These are phyloP conservation scores for Pimpla rufipes DNA, from an alignment of 2,888 invertebrate species.

Conservation along the genomic window DNA sequence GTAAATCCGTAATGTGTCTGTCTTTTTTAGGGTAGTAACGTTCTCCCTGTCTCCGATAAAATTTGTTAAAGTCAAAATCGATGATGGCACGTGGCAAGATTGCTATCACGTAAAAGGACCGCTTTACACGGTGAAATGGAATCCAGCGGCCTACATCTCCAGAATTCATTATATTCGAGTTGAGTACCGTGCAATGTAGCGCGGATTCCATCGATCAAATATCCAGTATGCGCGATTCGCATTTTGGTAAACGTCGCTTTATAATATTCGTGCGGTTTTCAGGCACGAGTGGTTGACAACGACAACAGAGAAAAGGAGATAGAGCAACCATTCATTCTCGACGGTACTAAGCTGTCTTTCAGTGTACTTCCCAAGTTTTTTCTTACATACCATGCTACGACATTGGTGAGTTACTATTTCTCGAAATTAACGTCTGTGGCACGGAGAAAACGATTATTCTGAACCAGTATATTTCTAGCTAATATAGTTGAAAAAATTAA, in stretches of 20 bases:
- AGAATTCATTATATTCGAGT: conserved; percentile 90
- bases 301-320: conserved; percentile 87
- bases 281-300: conserved; percentile 88
- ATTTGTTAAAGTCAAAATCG: conserved; percentile 89
- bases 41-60: conserved; percentile 90
- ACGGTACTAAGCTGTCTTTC: conserved; percentile 90
- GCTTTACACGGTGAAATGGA: conserved; percentile 91
- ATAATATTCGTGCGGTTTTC: conserved; percentile 71
- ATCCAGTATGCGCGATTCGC: too few relatives aligned
- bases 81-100: conserved; percentile 88
- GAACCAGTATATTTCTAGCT: too few relatives aligned
- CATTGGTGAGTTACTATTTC: conserved; percentile 88
- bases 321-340: conserved; percentile 92
- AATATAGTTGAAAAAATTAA: too few relatives aligned
- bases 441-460: too few relatives aligned
- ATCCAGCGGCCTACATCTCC: conserved; percentile 87
- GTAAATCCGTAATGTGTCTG: too few relatives aligned
- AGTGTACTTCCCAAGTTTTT: conserved; percentile 89
- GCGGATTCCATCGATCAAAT: conserved; percentile 56
- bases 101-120: conserved; percentile 89
- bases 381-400: conserved; percentile 92
- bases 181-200: conserved; percentile 55
- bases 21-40: conserved; percentile 90
- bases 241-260: too few relatives aligned
- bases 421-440: background rate